A percentile compares a stretch with the other conserved stretches of the same genome.
Evolutionary conservation across 2,888 invertebrate genomes (phyloP).

Genomic region (Dione juno): DNA sequence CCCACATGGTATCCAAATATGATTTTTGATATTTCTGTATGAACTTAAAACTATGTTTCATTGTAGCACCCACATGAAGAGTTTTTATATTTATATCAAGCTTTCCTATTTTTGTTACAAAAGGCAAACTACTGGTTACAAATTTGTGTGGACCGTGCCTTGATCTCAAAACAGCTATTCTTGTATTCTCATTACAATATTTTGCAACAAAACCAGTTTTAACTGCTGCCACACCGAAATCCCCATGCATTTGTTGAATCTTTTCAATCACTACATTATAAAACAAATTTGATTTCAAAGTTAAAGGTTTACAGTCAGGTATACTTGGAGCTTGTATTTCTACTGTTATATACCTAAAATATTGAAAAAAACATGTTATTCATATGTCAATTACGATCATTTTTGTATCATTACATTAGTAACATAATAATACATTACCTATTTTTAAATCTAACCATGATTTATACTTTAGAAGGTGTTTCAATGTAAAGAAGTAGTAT

Average conservation of each 20-base stretch:
- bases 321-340: constrained; percentile 83
- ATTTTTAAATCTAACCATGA: constrained; percentile 87
- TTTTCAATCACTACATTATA: constrained; percentile 83
- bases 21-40: constrained; percentile 87
- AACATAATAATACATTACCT: constrained; percentile 68
- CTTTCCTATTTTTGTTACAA: constrained; percentile 86
- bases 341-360: constrained; percentile 86
- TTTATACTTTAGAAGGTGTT: neutral
- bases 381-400: too few relatives aligned
- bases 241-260: constrained; percentile 88
- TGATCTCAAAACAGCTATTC: constrained; percentile 88
- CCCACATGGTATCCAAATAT: constrained; percentile 86
- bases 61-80: constrained; percentile 89
- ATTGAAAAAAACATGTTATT: constrained; percentile 1
- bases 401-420: too few relatives aligned
- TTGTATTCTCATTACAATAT: constrained; percentile 90
- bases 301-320: constrained; percentile 74
- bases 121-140: constrained; percentile 87
- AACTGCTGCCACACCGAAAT: constrained; percentile 88
- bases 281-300: constrained; percentile 79
- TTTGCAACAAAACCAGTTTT: constrained; percentile 89
- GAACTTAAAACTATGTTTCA: constrained; percentile 90
- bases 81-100: constrained; percentile 85
- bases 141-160: constrained; percentile 90
- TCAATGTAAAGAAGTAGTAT: neutral